Conservation (phyloP, 2,113 vertebrate genomes). For the Otis tarda region DNA sequence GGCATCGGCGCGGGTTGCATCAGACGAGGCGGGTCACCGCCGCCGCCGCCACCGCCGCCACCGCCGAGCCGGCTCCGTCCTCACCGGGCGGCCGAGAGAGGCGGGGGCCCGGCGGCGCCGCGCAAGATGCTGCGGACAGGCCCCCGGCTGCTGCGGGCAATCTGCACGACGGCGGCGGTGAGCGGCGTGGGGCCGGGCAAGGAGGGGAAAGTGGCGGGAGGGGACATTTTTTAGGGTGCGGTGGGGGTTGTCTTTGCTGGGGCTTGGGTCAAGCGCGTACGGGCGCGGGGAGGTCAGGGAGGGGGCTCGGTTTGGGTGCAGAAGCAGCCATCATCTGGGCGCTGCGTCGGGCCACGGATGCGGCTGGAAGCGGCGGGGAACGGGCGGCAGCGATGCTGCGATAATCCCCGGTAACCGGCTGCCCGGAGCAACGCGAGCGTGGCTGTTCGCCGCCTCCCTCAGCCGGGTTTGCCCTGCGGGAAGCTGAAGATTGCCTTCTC, state of each 20-base stretch:
- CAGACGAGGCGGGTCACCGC: background rate
- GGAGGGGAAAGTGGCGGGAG: background rate
- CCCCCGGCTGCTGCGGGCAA: conserved; percentile 78
- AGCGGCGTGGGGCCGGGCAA: conserved; percentile 58
- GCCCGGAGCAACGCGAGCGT: background rate
- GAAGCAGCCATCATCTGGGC: conserved; percentile 8
- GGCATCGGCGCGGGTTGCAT: conserved; percentile 8
- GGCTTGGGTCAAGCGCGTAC: background rate
- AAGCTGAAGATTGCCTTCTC: background rate
- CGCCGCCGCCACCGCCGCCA: background rate
- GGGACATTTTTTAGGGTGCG: background rate
- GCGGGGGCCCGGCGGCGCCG: background rate
- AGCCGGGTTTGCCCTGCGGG: background rate
- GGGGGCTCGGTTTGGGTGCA: background rate
- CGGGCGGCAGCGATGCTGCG: background rate
- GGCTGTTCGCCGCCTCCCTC: background rate
- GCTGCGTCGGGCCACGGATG: background rate
- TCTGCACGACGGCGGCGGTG: conserved; percentile 86
- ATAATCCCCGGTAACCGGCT: background rate
- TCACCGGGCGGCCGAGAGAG: background rate
- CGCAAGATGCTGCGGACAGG: conserved; percentile 83
- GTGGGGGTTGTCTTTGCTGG: background rate
- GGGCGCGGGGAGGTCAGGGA: background rate
- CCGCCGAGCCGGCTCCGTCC: background rate
- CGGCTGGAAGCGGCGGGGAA: background rate